Base-by-base conservation (phyloP, 2,888 invertebrate genomes). In the Chaetogeoica ovagalla region DNA sequence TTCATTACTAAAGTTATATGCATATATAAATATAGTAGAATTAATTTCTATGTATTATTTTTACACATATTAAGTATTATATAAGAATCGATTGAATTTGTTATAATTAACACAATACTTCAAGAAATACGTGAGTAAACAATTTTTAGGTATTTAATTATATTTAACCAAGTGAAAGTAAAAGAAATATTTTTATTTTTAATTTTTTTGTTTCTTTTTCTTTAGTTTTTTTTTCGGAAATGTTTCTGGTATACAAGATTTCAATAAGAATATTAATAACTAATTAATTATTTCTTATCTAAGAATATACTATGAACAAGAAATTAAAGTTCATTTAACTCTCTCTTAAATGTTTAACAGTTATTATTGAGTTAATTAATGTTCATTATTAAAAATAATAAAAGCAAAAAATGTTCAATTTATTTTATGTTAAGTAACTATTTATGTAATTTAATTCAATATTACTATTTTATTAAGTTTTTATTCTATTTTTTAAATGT, bases 41-140 rank as follows among this genome's bases (percentile, higher is more conserved):
- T 62, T 52, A 11, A 55, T 65, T 37, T 63, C 63, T 39, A 23
- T 43, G 43, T 59, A 71, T 43, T 39, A 39, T 9, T 21, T 71
- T 39, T 71, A 23, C 1, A 71, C 30, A 55, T 37, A 52, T n/a
- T 52, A 73, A 37, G 17, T 74, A 65, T 65, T 15, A 37, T 65
- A 11, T 55, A 74, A 37, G 52, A 62, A 65, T 57, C 7, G 43
- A 75, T 73, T 73, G 63, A 63, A 8, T 66, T 52, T 66, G 37
- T 74, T 21, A 55, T 57, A 57, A 74, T 65, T 74, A 65, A 74
- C 55, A 43, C 21, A 57, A 39, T 65, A 43, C 74, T 65, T 65
- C 65, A 57, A 43, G n/a, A 52, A 63, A 74, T 39, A 65, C 39
- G 74, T 75, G 57, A 75, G 74, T 75, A 75, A 75, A 55, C 19